phyloP scores from a whole-genome alignment of 2,888 invertebrate species.

The Entomobrya multifasciata region DNA sequence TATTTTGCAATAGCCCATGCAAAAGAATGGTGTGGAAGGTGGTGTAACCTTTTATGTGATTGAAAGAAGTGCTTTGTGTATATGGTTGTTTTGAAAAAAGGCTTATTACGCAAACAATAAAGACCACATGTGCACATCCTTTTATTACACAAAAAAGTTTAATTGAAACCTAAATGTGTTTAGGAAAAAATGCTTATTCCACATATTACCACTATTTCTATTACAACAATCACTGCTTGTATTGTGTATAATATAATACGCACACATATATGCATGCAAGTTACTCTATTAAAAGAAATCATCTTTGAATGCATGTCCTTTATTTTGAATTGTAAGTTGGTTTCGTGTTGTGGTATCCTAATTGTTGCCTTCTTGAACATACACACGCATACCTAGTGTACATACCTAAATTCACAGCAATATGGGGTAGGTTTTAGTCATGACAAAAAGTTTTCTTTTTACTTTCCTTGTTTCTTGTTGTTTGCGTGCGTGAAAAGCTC shows the following conservation, averaged over 20 bases:
- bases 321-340: not conserved
- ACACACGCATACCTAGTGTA: too few species aligned
- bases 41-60: not conserved
- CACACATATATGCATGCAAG: not conserved
- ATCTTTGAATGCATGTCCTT: not conserved
- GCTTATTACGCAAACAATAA: not conserved
- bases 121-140: not conserved
- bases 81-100: not conserved
- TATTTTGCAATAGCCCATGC: not conserved
- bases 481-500: conserved; percentile 38
- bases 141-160: too few species aligned
- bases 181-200: too few species aligned
- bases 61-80: not conserved
- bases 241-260: not conserved
- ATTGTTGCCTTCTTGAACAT: not conserved
- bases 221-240: too few species aligned
- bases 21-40: not conserved
- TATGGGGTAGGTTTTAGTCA: conserved; percentile 8
- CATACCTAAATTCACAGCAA: conserved; percentile 34
- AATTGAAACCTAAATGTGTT: too few species aligned
- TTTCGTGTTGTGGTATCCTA: not conserved
- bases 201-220: too few species aligned
- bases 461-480: conserved; percentile 6
- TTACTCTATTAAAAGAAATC: too few species aligned
- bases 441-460: conserved; percentile 43